These are phyloP conservation scores for Bombus soroeensis DNA, from an alignment of 1,140 invertebrate genomes.

Conservation along the genomic window DNA sequence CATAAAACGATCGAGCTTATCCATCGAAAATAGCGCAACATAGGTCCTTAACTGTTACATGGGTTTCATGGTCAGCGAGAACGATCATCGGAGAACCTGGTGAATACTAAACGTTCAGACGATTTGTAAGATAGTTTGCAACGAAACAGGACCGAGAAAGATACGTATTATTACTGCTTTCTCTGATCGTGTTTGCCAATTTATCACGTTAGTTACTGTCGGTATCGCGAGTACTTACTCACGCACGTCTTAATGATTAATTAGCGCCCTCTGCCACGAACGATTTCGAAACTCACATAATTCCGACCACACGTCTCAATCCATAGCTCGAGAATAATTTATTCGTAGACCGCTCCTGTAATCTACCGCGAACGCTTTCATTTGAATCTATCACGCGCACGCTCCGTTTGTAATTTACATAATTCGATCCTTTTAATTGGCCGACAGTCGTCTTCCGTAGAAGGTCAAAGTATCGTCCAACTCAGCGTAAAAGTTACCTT, in stretches of 20 bases:
- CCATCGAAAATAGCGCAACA: not conserved
- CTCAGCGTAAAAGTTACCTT: too few species aligned
- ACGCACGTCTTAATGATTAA: slow-evolving; percentile 1
- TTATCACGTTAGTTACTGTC: slow-evolving; percentile 13
- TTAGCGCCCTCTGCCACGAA: not conserved
- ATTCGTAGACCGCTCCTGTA: not conserved
- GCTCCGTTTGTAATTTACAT: not conserved
- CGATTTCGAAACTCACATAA: slow-evolving; percentile 1
- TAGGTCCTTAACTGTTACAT: not conserved
- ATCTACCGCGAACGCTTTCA: too few species aligned
- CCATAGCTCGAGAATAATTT: not conserved
- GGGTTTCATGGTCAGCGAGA: not conserved
- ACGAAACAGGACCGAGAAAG: not conserved
- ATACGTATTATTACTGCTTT: slow-evolving; percentile 13
- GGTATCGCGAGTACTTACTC: not conserved
- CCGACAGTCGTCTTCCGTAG: not conserved
- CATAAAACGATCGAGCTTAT: not conserved
- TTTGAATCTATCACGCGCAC: not conserved
- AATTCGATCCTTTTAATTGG: not conserved
- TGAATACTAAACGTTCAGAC: not conserved
- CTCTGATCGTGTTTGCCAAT: slow-evolving; percentile 1
- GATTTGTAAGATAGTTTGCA: not conserved
- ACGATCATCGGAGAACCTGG: not conserved
- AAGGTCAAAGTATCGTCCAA: too few species aligned
- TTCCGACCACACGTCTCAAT: slow-evolving; percentile 2